phyloP scores from a whole-genome alignment of 2,888 invertebrate genomes.

The Habroteleia sp. region DNA sequence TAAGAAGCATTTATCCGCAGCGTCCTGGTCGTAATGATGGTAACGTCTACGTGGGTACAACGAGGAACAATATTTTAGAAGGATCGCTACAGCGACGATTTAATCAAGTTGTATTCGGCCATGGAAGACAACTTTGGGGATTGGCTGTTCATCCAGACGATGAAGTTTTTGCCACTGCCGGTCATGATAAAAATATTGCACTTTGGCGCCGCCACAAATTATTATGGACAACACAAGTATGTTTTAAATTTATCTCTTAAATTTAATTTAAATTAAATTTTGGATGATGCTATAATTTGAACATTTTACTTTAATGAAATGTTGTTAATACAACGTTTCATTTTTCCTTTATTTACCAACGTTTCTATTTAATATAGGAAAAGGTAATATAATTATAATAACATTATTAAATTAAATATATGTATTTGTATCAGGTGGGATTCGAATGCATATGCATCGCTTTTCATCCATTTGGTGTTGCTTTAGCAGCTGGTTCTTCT shows the following conservation, averaged over 20 bases:
- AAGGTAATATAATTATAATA: no score
- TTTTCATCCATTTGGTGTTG: slow-evolving; percentile 93
- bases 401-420: no score
- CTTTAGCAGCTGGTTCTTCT: slow-evolving; percentile 93
- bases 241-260: slow-evolving; percentile 61
- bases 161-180: slow-evolving; percentile 95
- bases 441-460: slow-evolving; percentile 94
- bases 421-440: slow-evolving; percentile 83
- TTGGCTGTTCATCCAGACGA: slow-evolving; percentile 94
- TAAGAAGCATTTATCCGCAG: slow-evolving; percentile 93
- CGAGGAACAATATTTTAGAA: slow-evolving; percentile 93
- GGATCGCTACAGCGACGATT: slow-evolving; percentile 94
- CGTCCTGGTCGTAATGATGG: slow-evolving; percentile 93
- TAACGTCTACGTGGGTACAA: slow-evolving; percentile 94
- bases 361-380: no score
- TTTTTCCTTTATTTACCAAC: no score
- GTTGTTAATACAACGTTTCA: no score
- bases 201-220: slow-evolving; percentile 94
- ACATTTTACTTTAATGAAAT: no score
- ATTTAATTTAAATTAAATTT: no score
- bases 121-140: slow-evolving; percentile 93
- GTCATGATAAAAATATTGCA: slow-evolving; percentile 94
- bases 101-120: slow-evolving; percentile 92
- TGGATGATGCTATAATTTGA: no score
- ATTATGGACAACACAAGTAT: slow-evolving; percentile 92